Conservation (phyloP, 2,113 vertebrate genomes). For the Salvelinus namaycush region DNA sequence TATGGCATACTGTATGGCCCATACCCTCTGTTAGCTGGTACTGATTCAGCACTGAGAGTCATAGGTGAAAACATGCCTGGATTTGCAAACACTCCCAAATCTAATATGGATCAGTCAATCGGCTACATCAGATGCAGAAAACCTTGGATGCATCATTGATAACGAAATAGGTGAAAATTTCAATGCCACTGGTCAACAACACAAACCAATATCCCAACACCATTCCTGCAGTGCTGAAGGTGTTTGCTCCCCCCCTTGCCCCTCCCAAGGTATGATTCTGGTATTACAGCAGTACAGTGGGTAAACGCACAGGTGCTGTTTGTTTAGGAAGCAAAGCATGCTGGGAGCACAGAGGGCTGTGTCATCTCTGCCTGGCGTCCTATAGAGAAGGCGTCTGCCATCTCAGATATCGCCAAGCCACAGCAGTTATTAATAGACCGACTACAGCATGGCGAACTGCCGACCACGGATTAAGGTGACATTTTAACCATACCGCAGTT, state of each 20-base stretch:
- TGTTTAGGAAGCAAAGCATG: slow-evolving; percentile 6
- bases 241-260: not conserved
- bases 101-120: not conserved
- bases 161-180: not conserved
- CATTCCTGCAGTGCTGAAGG: not conserved
- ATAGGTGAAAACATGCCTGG: not conserved
- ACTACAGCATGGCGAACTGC: not conserved
- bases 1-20: not conserved
- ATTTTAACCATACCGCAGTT: not conserved
- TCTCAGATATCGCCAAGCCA: slow-evolving; percentile 12
- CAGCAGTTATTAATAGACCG: slow-evolving; percentile 13
- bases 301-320: not conserved
- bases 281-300: not conserved
- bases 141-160: not conserved
- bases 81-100: not conserved
- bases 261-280: too few relatives aligned
- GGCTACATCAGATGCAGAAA: not conserved
- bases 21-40: not conserved
- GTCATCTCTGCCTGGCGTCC: slow-evolving; percentile 22
- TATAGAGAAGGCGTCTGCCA: slow-evolving; percentile 16
- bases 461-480: slow-evolving; percentile 9
- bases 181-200: not conserved
- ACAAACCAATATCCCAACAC: not conserved
- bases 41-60: not conserved
- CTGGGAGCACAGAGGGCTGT: slow-evolving; percentile 11